These are phyloP conservation scores for Rhamphomyia laevipes DNA, from an alignment of 2,888 invertebrate genomes.

Conservation along the genomic window DNA sequence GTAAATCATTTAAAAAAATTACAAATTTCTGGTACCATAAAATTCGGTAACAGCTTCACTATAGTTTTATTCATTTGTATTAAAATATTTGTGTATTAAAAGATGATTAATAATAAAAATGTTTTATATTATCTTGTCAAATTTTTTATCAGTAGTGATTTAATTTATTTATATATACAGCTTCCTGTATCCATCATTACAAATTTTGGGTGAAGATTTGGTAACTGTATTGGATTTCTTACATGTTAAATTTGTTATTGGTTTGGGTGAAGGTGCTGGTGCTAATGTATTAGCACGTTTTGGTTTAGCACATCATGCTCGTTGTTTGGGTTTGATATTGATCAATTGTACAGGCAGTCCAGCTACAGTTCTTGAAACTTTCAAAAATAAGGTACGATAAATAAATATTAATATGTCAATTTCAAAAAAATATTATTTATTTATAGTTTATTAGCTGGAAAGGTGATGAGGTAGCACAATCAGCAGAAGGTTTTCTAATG, in stretches of 20 bases:
- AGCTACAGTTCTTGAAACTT: conserved; percentile 73
- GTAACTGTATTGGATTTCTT: conserved; percentile 70
- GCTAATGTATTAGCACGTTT: conserved; percentile 78
- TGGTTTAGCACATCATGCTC: conserved; percentile 66
- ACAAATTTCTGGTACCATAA: too few relatives aligned
- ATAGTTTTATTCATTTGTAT: too few relatives aligned
- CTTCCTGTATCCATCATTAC: conserved; percentile 70
- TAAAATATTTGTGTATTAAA: too few relatives aligned
- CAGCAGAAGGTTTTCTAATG: conserved; percentile 76
- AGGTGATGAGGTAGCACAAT: conserved; percentile 71
- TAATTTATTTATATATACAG: conserved; percentile 34
- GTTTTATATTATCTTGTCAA: not conserved
- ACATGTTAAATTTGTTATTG: conserved; percentile 71
- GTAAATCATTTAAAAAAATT: too few relatives aligned
- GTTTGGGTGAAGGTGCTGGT: conserved; percentile 78
- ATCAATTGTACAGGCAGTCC: conserved; percentile 82
- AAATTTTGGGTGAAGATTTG: conserved; percentile 69
- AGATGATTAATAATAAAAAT: too few relatives aligned
- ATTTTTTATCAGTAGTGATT: not conserved
- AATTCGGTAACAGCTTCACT: too few relatives aligned
- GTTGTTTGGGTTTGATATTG: conserved; percentile 67
- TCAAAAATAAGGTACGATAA: conserved; percentile 57
- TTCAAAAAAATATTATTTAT: not conserved
- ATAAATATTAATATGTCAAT: not conserved
- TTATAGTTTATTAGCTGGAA: conserved; percentile 69